Base-by-base conservation (phyloP, 1,140 invertebrate species). In the Goniozus legneri region DNA sequence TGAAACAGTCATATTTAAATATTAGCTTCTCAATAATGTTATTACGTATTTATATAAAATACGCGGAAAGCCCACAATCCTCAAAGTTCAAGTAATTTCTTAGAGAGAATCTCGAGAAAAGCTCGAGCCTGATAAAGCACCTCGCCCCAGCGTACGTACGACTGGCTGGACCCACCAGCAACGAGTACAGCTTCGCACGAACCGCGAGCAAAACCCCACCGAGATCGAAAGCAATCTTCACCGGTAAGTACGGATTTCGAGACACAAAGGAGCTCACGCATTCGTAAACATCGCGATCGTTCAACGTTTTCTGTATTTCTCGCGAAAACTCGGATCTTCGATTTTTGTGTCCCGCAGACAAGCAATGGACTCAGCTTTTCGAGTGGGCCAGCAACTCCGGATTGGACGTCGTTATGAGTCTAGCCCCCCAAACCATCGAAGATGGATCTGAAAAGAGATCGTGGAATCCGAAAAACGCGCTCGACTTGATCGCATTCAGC, bases 81-180 rank as follows among this genome's bases (percentile, higher is more conserved):
- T n/a, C n/a, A 27, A 27, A 27, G 4, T 27, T 27, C 24, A 27
- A 27, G 8, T 50, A 75, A 76, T 41, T 51, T 75, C 13, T 75
- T 31, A 57, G 50, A 30, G 47, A 34, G 12, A 46, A 61, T 41
- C 21, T 55, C 0, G 58, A 63, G 50, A 62, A 50, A 39, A 57
- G 55, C 33, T 54, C 50, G n/a, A 70, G 77, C 43, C 78, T 85
- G 75, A 81, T 79, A 0, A 76, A 73, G 48, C 78, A 80, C 7
- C 56, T 86, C 10, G 71, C 77, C 7, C 84, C 84, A 3, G 79
- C 80, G 0, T 84, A 79, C 58, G 60, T 85, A 7, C 74, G 82
- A 10, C 73, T 85, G 16, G 79, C 76, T 18, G 82, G 82, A 12
- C 75, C 81, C 0, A 77, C 74, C 40, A 82, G 78, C n/a, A 65